Evolutionary conservation across 2,888 invertebrate species (phyloP).

Genomic region (Hyalella azteca): DNA sequence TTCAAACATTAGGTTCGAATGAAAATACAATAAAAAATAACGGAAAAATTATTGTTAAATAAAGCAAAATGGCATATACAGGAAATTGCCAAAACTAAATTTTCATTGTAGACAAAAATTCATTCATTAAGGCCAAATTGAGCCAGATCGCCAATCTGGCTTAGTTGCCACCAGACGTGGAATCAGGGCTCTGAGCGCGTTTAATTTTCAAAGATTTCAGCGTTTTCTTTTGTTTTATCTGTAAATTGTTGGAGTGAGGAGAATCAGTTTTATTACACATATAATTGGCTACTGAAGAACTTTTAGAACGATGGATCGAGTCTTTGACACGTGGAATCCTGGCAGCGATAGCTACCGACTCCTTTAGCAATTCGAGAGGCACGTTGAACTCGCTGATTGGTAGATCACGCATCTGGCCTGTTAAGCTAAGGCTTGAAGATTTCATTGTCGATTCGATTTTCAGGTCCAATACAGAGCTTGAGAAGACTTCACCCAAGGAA

Average conservation of each 20-base stretch:
- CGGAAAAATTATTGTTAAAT: too few relatives aligned
- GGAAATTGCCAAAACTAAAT: too few relatives aligned
- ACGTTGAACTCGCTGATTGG: conserved; percentile 1
- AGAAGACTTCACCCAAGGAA: too few relatives aligned
- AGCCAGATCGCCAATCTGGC: too few relatives aligned
- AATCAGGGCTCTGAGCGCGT: conserved; percentile 4
- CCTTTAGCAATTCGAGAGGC: background rate
- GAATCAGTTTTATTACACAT: background rate
- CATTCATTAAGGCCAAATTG: too few relatives aligned
- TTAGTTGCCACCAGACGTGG: conserved; percentile 5
- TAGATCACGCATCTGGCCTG: background rate
- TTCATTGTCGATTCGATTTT: background rate
- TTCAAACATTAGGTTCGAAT: too few relatives aligned
- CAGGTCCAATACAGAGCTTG: too few relatives aligned
- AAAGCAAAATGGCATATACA: too few relatives aligned
- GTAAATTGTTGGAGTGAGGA: background rate
- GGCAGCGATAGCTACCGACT: background rate
- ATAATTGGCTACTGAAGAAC: background rate
- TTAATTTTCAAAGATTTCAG: background rate
- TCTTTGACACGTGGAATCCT: background rate
- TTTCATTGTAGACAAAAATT: too few relatives aligned
- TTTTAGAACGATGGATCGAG: background rate
- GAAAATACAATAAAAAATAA: too few relatives aligned
- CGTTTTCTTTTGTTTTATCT: background rate
- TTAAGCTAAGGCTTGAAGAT: background rate